phyloP scores from a whole-genome alignment of 1,140 invertebrate species.

The Tenebrio molitor region DNA sequence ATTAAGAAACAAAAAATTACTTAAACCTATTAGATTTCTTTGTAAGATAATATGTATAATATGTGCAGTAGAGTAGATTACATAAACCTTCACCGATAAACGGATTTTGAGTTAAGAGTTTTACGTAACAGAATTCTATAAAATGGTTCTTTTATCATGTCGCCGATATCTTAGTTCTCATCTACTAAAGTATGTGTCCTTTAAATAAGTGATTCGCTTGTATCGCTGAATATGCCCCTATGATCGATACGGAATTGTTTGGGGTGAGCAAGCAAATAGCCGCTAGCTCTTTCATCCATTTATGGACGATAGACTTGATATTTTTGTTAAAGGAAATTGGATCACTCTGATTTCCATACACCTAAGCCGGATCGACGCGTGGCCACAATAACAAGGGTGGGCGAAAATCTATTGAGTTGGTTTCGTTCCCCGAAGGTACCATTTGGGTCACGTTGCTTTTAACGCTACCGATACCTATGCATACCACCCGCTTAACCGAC shows the following conservation, averaged over 20 bases:
- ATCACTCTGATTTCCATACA: conserved; percentile 57
- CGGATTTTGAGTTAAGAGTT: not conserved
- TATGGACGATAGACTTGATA: conserved; percentile 54
- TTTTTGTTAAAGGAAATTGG: conserved; percentile 56
- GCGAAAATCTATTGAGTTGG: conserved; percentile 35
- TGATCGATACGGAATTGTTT: conserved; percentile 54
- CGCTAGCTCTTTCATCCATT: conserved; percentile 55
- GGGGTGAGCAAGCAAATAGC: conserved; percentile 55
- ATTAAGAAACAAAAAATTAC: too few species aligned
- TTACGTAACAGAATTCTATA: not conserved
- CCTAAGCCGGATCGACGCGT: conserved; percentile 53
- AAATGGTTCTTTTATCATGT: not conserved
- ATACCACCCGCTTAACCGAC: not conserved
- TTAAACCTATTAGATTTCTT: too few species aligned
- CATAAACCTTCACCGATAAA: too few species aligned
- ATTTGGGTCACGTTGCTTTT: conserved; percentile 41
- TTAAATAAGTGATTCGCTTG: conserved; percentile 39
- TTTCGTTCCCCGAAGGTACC: conserved; percentile 37
- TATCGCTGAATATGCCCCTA: conserved; percentile 30
- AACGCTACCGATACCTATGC: conserved; percentile 30
- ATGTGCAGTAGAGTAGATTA: too few species aligned
- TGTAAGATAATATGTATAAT: too few species aligned
- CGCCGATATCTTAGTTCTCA: not conserved
- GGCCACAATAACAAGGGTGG: conserved; percentile 51
- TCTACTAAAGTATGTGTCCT: conserved; percentile 14